Evolutionary conservation across 2,797 vertebrate species (phyloP).

Genomic region (Scolopax rusticola): DNA sequence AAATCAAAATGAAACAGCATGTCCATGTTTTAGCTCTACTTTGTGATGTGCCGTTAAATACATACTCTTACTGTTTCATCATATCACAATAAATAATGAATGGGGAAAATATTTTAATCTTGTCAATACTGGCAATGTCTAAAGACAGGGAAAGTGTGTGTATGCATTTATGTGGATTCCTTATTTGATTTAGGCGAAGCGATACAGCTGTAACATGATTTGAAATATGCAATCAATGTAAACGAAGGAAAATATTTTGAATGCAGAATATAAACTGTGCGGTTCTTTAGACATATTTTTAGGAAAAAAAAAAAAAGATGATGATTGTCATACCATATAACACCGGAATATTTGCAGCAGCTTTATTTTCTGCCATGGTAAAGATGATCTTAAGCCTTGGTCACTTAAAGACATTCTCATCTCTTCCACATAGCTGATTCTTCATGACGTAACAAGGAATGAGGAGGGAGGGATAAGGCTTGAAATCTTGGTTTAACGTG

Average conservation of each 20-base stretch:
- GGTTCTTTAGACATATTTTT: slow-evolving; percentile 64
- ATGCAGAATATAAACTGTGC: slow-evolving; percentile 70
- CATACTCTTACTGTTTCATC: slow-evolving; percentile 4
- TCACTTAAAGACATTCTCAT: slow-evolving; percentile 58
- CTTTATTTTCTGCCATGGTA: slow-evolving; percentile 33
- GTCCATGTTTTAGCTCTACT: slow-evolving; percentile 49
- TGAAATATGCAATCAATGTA: slow-evolving; percentile 79
- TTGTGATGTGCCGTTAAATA: slow-evolving; percentile 51
- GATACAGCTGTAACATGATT: slow-evolving; percentile 75
- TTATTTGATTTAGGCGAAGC: slow-evolving; percentile 76
- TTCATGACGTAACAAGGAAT: slow-evolving; percentile 33
- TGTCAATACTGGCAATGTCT: slow-evolving; percentile 46
- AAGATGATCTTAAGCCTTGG: slow-evolving; percentile 58
- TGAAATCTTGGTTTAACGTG: slow-evolving; percentile 19
- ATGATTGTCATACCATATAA: slow-evolving; percentile 57
- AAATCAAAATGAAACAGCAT: slow-evolving; percentile 16
- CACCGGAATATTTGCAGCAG: slow-evolving; percentile 42
- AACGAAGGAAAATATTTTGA: slow-evolving; percentile 79
- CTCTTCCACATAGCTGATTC: slow-evolving; percentile 53
- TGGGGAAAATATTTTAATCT: slow-evolving; percentile 66
- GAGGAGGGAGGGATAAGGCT: not conserved
- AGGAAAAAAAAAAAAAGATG: not conserved
- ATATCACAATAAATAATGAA: slow-evolving; percentile 46
- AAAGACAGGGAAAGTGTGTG: slow-evolving; percentile 40
- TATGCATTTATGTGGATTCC: slow-evolving; percentile 56